Evolutionary conservation across 1,140 invertebrate genomes (phyloP).

Genomic region (Megathymus violae): DNA sequence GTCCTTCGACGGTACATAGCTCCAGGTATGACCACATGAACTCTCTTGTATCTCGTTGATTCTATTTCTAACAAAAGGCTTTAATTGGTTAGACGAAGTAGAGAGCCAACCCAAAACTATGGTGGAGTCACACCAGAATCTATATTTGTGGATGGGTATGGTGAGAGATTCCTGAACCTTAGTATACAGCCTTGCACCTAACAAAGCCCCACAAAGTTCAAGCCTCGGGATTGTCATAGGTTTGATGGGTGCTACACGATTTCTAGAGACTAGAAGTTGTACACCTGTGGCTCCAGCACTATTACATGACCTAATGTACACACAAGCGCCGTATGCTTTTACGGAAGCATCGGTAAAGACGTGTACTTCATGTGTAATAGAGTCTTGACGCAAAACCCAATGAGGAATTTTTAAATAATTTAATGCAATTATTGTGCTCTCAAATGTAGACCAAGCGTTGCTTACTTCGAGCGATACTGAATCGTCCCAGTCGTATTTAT

Average conservation of each 20-base stretch:
- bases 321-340: not conserved
- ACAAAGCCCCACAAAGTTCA: not conserved
- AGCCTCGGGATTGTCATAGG: slow-evolving; percentile 3
- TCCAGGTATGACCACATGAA: not conserved
- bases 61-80: slow-evolving; percentile 2
- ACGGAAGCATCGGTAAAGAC: slow-evolving; percentile 1
- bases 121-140: slow-evolving; percentile 11
- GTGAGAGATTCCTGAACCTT: not conserved
- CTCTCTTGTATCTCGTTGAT: not conserved
- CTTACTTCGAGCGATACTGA: no score
- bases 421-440: no score
- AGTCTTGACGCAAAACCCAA: no score
- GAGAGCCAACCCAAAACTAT: slow-evolving; percentile 1
- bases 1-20: not conserved
- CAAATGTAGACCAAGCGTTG: no score
- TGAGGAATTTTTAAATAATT: no score
- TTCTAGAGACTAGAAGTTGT: slow-evolving; percentile 10
- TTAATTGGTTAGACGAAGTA: slow-evolving; percentile 2
- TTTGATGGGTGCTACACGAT: slow-evolving; percentile 5
- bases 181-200: slow-evolving; percentile 4
- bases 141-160: not conserved
- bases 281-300: no score
- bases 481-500: no score
- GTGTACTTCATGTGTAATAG: no score
- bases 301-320: slow-evolving; percentile 6